Conservation (phyloP, 2,113 vertebrate genomes). For the Sapajus apella region DNA sequence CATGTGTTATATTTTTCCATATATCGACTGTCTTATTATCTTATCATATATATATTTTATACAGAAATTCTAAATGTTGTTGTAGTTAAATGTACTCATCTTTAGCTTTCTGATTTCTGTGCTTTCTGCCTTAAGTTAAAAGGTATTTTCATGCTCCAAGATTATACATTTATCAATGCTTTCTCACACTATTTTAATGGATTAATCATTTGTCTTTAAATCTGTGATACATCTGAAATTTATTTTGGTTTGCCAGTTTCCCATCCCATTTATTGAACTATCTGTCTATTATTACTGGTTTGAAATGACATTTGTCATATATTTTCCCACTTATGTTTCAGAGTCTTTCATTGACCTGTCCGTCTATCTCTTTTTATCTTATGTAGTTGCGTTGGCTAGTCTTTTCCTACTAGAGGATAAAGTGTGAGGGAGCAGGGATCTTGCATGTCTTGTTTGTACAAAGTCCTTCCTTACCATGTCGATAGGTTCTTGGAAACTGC, state of each 20-base stretch:
- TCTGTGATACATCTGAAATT: conserved; percentile 31
- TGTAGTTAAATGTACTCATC: not conserved
- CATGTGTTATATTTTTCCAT: not conserved
- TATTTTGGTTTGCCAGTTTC: not conserved
- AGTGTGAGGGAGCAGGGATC: not conserved
- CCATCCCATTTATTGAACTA: not conserved
- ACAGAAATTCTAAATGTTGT: not conserved
- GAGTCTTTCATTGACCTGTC: not conserved
- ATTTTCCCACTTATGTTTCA: not conserved
- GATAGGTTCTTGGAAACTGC: not conserved
- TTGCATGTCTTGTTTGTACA: not conserved
- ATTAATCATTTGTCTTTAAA: conserved; percentile 34
- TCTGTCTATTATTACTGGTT: not conserved
- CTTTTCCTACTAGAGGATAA: not conserved
- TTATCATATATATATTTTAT: not conserved
- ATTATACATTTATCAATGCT: not conserved
- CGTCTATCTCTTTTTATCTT: not conserved
- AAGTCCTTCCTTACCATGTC: not conserved
- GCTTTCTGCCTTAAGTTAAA: conserved; percentile 32
- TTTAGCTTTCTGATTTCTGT: conserved; percentile 14
- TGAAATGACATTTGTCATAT: not conserved
- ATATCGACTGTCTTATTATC: not conserved
- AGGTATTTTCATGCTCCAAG: not conserved
- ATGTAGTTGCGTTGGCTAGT: not conserved
- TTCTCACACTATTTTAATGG: conserved; percentile 11